Evolutionary conservation across 1,140 invertebrate species (phyloP), one percentile per base, ranked within the genome.

Genomic region (Littorina saxatilis): DNA sequence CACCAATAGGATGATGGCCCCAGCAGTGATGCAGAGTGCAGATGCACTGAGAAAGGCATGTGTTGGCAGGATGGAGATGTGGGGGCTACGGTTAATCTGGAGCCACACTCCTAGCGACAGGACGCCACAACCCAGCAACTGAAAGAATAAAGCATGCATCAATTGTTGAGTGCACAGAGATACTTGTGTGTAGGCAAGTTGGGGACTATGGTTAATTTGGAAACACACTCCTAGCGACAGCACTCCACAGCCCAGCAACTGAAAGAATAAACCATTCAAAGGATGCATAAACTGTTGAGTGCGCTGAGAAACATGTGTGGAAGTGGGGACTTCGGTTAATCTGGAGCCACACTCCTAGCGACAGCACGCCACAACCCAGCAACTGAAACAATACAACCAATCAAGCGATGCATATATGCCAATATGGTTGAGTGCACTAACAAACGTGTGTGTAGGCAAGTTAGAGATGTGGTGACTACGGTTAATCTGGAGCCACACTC

Each of bases 1-100:
- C 43, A 98, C 95, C 55, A 97, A 92, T 52, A 97, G 94, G 89
- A 98, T 95, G 40, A 98, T 90, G 55, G 94, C 91, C 11, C 97
- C 97, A 73, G 95, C 94, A 32, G 94, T 94, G 83, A 98, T 93
- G 40, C 85, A 86, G 27, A 91, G 68, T 1, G 88, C 85, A n/a
- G 88, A 84, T 0, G 89, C 85, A 77, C 87, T 90, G 35, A 91
- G 81, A 79, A 88, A 90, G 55, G 84, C 83, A 74, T 89, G 83
- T 15, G 86, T 83, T 13, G 89, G 87, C 27, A 90, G 40, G 0
- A 89, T 63, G 13, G 84, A 80, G 1, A 83, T 61, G 72, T 86
- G 87, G 0, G 87, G 74, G n/a, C 84, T 87, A 70, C 86, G 85
- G 23, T 87, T 88, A 13, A 94, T 93, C 43, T 94, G 94, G 15